Evolutionary conservation across 2,888 invertebrate genomes (phyloP).

Genomic region (Oasisia sp.): DNA sequence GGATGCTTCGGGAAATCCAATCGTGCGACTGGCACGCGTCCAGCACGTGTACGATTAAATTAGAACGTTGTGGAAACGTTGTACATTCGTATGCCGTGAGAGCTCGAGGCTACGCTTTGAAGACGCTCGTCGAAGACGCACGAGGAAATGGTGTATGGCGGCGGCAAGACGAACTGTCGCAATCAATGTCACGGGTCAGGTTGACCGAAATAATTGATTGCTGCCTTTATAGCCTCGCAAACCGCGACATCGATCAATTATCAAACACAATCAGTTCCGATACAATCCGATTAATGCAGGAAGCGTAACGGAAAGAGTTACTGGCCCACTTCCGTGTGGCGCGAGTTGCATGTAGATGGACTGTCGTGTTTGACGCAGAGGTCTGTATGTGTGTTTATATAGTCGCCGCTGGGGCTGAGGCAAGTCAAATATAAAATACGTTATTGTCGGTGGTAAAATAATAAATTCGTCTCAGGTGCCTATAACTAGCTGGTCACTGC

Average conservation of each 20-base stretch:
- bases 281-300: neutral
- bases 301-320: neutral
- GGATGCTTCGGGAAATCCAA: neutral
- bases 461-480: too few species aligned
- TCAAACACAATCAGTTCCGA: neutral
- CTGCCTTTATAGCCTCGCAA: neutral
- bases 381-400: neutral
- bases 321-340: neutral
- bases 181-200: neutral
- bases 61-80: neutral
- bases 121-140: neutral
- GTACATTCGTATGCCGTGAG: neutral
- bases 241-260: neutral
- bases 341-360: neutral
- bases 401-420: neutral
- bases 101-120: neutral
- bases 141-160: neutral
- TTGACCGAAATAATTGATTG: neutral
- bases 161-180: neutral
- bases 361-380: neutral
- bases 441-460: too few species aligned
- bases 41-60: too few species aligned
- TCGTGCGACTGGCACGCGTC: too few species aligned
- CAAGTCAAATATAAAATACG: too few species aligned
- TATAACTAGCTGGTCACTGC: too few species aligned